These are phyloP conservation scores for Hofmannophila pseudospretella DNA, from an alignment of 2,888 invertebrate genomes.

Conservation along the genomic window DNA sequence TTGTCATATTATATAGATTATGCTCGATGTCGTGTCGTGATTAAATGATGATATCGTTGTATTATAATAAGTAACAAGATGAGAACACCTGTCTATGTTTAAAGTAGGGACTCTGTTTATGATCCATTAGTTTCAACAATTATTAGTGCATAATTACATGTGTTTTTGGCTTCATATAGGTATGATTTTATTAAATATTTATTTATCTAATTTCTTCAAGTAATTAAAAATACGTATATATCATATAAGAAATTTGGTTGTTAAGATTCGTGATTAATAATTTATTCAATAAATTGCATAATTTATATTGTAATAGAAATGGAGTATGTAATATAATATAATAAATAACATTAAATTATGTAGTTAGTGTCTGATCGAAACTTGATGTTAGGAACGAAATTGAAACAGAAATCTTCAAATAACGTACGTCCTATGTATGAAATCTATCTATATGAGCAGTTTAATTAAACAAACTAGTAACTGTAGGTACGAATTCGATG, in stretches of 20 bases:
- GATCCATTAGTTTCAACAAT: conserved; percentile 3
- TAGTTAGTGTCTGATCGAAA: no score
- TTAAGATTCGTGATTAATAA: conserved; percentile 40
- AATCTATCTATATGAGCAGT: no score
- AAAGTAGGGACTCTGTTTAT: conserved; percentile 6
- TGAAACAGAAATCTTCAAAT: no score
- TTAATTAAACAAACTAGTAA: no score
- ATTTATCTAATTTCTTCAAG: conserved; percentile 21
- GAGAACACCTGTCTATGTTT: not conserved
- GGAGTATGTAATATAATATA: conserved; percentile 12
- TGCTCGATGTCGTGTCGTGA: conserved; percentile 40
- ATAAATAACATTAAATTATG: no score
- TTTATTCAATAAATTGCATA: conserved; percentile 33
- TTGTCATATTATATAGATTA: conserved; percentile 24
- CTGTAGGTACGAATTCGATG: no score
- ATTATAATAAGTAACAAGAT: not conserved
- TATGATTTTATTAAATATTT: conserved; percentile 22
- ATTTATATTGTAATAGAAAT: conserved; percentile 21
- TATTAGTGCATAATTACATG: not conserved
- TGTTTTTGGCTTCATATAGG: conserved; percentile 18
- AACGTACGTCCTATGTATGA: no score
- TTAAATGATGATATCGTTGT: conserved; percentile 7
- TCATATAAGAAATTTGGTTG: conserved; percentile 32
- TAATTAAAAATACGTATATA: no score
- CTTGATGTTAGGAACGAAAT: no score